Conservation (phyloP, 2,113 vertebrate genomes). For the Siphamia tubifer region DNA sequence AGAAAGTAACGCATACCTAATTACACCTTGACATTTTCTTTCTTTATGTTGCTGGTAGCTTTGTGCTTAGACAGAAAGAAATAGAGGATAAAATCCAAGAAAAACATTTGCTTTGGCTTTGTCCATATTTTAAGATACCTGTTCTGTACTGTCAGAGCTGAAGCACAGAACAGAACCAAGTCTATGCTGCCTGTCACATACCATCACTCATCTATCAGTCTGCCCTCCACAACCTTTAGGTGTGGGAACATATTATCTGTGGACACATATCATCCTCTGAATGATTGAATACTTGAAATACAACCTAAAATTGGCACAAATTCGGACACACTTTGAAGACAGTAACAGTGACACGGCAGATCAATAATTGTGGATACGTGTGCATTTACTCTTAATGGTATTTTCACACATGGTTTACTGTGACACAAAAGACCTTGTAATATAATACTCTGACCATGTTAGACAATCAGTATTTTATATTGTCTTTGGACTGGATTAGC, state of each 20-base stretch:
- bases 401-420: not conserved
- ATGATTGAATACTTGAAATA: not conserved
- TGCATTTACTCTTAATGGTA: not conserved
- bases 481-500: not conserved
- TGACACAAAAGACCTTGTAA: not conserved
- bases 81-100: not conserved
- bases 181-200: not conserved
- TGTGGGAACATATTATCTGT: too few relatives aligned
- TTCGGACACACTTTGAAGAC: not conserved
- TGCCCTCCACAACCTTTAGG: not conserved
- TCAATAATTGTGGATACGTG: not conserved
- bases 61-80: not conserved
- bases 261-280: not conserved
- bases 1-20: not conserved
- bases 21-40: slow-evolving; percentile 22
- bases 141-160: not conserved
- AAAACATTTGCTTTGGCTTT: not conserved
- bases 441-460: too few relatives aligned
- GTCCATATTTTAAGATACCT: not conserved
- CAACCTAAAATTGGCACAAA: not conserved
- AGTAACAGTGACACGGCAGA: too few relatives aligned
- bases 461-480: too few relatives aligned
- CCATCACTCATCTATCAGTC: not conserved
- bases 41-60: not conserved
- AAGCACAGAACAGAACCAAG: not conserved